phyloP scores from a whole-genome alignment of 1,140 invertebrate genomes.

The Lepidurus arcticus region DNA sequence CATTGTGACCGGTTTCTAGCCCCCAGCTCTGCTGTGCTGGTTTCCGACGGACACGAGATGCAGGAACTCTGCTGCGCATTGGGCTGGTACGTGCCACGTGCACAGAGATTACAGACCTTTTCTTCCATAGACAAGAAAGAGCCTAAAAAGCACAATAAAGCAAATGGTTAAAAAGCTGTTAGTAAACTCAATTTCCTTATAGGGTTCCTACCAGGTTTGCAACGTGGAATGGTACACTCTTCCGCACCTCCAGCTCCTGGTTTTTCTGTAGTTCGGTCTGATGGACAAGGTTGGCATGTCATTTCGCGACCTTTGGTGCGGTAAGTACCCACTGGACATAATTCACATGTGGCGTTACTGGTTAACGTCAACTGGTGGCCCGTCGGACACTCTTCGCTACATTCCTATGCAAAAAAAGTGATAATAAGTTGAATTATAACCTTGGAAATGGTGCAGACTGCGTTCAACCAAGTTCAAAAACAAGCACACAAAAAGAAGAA shows the following conservation, averaged over 20 bases:
- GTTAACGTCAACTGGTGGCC: constrained; percentile 67
- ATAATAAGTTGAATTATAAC: constrained; percentile 24
- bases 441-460: background rate
- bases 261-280: constrained; percentile 78
- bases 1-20: constrained; percentile 73
- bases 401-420: constrained; percentile 53
- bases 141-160: background rate
- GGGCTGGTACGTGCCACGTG: constrained; percentile 87
- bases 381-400: constrained; percentile 79
- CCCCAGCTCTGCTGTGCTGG: constrained; percentile 75
- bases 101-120: constrained; percentile 80
- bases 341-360: constrained; percentile 71
- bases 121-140: constrained; percentile 41
- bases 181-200: too few relatives aligned
- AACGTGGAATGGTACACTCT: constrained; percentile 87
- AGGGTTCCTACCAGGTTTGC: constrained; percentile 56
- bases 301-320: constrained; percentile 80
- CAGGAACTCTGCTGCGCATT: constrained; percentile 82
- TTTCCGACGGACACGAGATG: constrained; percentile 82
- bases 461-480: background rate
- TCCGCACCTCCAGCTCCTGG: constrained; percentile 73
- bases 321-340: constrained; percentile 85
- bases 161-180: background rate
- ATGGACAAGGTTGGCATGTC: constrained; percentile 79
- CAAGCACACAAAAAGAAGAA: background rate